phyloP scores from a whole-genome alignment of 2,113 vertebrate species.

The Alaudala cheleensis region DNA sequence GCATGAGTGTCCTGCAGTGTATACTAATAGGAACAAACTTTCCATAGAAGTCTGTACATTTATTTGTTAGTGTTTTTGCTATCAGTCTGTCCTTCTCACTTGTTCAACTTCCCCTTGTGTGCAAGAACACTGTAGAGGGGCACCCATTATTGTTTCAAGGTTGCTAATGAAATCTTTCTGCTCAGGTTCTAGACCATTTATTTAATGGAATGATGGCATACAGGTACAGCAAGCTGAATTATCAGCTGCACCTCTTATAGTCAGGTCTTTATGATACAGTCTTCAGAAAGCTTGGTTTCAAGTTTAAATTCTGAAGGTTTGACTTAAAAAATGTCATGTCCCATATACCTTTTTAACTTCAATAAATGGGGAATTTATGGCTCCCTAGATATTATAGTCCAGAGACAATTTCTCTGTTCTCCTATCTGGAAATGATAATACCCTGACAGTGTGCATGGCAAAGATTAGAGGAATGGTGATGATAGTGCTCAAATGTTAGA shows the following conservation, averaged over 20 bases:
- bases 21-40: not conserved
- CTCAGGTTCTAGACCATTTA: not conserved
- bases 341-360: not conserved
- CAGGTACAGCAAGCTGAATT: not conserved
- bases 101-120: not conserved
- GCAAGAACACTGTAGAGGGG: not conserved
- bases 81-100: not conserved
- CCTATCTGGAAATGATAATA: not conserved
- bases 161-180: not conserved
- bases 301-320: conserved; percentile 4
- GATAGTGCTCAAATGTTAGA: not conserved
- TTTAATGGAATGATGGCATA: conserved; percentile 1
- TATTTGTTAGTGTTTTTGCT: not conserved
- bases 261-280: not conserved
- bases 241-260: not conserved
- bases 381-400: not conserved
- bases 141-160: not conserved
- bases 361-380: not conserved
- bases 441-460: not conserved
- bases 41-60: not conserved
- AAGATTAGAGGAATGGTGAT: conserved; percentile 12
- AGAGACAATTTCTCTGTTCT: not conserved
- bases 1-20: not conserved
- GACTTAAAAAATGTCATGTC: not conserved
- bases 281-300: not conserved